Evolutionary conservation across 2,113 vertebrate genomes (phyloP), one percentile per base, ranked within the genome.

Genomic region (Loxodonta africana): DNA sequence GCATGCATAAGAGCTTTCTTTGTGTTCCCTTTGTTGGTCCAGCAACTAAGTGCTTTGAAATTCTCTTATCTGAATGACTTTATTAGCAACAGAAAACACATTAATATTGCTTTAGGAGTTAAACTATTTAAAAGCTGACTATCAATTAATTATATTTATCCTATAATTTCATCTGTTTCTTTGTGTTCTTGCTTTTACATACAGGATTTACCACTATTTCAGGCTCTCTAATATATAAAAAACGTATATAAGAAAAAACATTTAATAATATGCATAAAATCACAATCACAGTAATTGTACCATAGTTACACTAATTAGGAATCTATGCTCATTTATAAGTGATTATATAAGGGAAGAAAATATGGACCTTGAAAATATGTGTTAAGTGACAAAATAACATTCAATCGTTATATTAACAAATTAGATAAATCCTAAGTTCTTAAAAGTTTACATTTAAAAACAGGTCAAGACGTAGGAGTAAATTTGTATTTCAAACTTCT

Each of bases 91-190:
- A 95, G 76, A 96, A 96, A 88, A 95, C 9, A 91, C 28, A 95
- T 26, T 86, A 94, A 95, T 90, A 91, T 71, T 90, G 67, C 28
- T 15, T 86, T 96, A 92, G 90, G 57, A 97, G 95, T 94, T 78
- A 94, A 95, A 80, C 63, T 57, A 94, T 92, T 93, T 93, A 94
- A 96, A 96, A 94, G 71, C 80, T 95, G 91, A 96, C 81, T 88
- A 44, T 95, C 83, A 96, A 90, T 92, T 92, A 77, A 67, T 37
- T 37, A 37, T 37, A 94, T 93, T 87, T 93, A 92, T 90, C 17
- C 53, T 86, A 37, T 78, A 94, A 95, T 87, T 93, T 95, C 44
- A 95, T 83, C 57, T 91, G 4, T 86, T 90, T 95, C 77, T 96
- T 87, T 93, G 3, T 67, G 95, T 44, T 92, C 96, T 95, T 90